Percentiles rank a stretch among this genome's conserved stretches.
Evolutionary conservation across 2,797 vertebrate genomes (phyloP).

Genomic region (Gallinago stenura): DNA sequence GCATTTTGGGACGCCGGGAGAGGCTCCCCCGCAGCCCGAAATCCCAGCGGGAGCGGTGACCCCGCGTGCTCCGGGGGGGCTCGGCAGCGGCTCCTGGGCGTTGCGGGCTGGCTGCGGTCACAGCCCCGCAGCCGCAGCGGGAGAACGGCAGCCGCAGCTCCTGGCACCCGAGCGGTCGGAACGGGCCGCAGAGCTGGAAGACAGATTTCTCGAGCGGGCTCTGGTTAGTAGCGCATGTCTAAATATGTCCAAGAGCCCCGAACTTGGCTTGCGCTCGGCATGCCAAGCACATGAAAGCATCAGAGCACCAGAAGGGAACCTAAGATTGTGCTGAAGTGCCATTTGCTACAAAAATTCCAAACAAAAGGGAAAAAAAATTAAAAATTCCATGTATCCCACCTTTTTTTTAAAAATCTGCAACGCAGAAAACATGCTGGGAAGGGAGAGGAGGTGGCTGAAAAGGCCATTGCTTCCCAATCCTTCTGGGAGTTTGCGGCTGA

Average conservation of each 20-base stretch:
- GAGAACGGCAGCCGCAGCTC: not conserved
- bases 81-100: not conserved
- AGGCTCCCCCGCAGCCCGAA: not conserved
- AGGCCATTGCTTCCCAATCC: not conserved
- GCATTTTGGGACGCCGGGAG: not conserved
- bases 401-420: not conserved
- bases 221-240: constrained; percentile 58
- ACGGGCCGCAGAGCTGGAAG: not conserved
- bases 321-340: not conserved
- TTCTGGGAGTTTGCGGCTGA: not conserved
- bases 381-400: not conserved
- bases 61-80: not conserved
- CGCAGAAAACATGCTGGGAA: not conserved
- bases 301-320: constrained; percentile 21
- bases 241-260: constrained; percentile 70
- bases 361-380: not conserved
- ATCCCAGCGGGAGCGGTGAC: not conserved
- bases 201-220: constrained; percentile 27
- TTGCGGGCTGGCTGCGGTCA: not conserved
- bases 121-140: not conserved
- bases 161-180: not conserved
- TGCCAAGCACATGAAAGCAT: constrained; percentile 69
- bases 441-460: not conserved
- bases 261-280: constrained; percentile 47
- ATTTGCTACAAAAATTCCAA: constrained; percentile 32